Evolutionary conservation across 1,140 invertebrate genomes (phyloP), one percentile per base, ranked within the genome.

Genomic region (Hyposmocoma kahamanoa): DNA sequence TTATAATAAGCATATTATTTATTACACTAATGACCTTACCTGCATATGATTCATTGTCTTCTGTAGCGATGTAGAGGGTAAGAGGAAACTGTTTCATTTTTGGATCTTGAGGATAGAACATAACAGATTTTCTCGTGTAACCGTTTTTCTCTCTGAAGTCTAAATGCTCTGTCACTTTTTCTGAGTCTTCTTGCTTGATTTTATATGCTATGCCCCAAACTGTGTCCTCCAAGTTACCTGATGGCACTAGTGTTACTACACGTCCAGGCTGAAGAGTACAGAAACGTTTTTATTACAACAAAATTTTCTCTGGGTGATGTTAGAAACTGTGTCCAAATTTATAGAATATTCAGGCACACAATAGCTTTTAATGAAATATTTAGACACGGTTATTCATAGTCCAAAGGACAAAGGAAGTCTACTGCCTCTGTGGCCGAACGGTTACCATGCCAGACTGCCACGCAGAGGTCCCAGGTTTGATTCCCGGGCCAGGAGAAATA

Each of bases 161-260:
- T 47, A 98, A 87, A 74, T 98, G 94, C 32, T 91, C 87, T 3
- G 92, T 87, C 0, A 98, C 96, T 56, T 87, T 66, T 8, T 91
- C 88, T 58, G 90, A 89, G 53, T 97, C 90, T 22, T 90, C 74
- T 0, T 86, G 65, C 1, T 88, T 87, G 67, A 98, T 96, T 84
- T 94, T 91, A 80, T 97, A 98, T 0, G 96, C 96, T 11, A 97
- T 87, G 28, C 97, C 97, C 91, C 95, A 98, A 0, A 98, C 96
- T 67, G 51, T 53, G 56, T 87, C 89, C 73, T 92, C 89, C 36
- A 90, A 72, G 67, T 93, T 84, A 4, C 88, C 79, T 2, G 91
- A 91, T 22, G 91, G 88, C 44, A 97, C 75, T 22, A 98, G 80
- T 0, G 96, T 97, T 0, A 97, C 96, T 22, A 97, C 96, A 66